phyloP scores from a whole-genome alignment of 1,140 invertebrate genomes.

The Drosophila ananassae region DNA sequence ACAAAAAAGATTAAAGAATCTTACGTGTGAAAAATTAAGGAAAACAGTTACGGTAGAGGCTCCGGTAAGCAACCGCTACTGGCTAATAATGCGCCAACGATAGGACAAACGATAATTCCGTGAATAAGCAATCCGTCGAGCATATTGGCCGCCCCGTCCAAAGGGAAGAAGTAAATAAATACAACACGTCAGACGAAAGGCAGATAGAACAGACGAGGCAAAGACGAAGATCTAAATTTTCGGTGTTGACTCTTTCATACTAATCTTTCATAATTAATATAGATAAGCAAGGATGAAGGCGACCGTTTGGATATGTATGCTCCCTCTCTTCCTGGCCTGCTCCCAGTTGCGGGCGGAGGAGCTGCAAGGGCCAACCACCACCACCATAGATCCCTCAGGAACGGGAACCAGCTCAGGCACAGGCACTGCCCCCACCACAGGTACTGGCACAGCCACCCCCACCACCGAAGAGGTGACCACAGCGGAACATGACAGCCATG shows the following conservation, averaged over 20 bases:
- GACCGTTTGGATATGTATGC: conserved; percentile 36
- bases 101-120: conserved; percentile 25
- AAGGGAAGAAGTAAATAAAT: conserved; percentile 71
- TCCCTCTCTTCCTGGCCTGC: conserved; percentile 43
- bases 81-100: conserved; percentile 53
- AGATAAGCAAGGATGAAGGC: conserved; percentile 47
- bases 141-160: conserved; percentile 10
- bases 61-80: conserved; percentile 7
- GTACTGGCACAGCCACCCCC: conserved; percentile 26
- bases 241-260: conserved; percentile 12
- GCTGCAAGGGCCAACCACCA: conserved; percentile 55
- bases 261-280: background rate
- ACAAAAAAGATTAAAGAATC: conserved; percentile 70
- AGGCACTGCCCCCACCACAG: background rate
- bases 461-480: conserved; percentile 51
- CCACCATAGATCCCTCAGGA: conserved; percentile 16
- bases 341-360: conserved; percentile 49
- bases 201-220: conserved; percentile 26
- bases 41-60: conserved; percentile 14
- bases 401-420: background rate
- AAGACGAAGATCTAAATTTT: conserved; percentile 37
- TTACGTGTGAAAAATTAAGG: conserved; percentile 72
- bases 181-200: conserved; percentile 73
- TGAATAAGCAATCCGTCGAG: conserved; percentile 35
- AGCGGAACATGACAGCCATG: conserved; percentile 41